Evolutionary conservation across 2,797 vertebrate species (phyloP).

Genomic region (Coregonus sp.): DNA sequence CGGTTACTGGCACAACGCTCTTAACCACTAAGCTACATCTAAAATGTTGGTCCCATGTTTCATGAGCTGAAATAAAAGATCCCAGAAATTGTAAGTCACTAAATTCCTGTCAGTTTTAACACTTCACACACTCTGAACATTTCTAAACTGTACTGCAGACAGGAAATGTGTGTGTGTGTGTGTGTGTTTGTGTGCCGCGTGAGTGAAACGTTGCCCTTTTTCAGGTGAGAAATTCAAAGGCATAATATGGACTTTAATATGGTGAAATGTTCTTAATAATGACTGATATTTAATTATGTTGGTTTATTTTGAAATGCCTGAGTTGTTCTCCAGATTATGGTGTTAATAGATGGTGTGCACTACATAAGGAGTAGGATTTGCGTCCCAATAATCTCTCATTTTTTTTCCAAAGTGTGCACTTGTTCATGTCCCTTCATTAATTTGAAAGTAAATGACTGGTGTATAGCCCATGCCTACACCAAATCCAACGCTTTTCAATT

Average conservation of each 20-base stretch:
- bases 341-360: not conserved
- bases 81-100: conserved; percentile 9
- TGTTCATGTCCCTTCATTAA: too few species aligned
- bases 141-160: not conserved
- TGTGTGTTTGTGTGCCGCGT: not conserved
- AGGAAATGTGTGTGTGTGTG: conserved; percentile 23
- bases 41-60: too few species aligned
- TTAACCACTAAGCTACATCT: too few species aligned
- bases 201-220: conserved; percentile 52
- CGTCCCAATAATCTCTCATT: not conserved
- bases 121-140: conserved; percentile 44
- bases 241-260: conserved; percentile 45
- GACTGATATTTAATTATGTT: conserved; percentile 55
- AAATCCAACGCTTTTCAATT: too few species aligned
- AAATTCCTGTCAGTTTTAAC: conserved; percentile 36
- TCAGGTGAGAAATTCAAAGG: conserved; percentile 50
- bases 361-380: not conserved
- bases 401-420: not conserved
- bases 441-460: too few species aligned
- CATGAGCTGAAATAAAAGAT: too few species aligned
- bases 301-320: conserved; percentile 13
- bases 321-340: not conserved
- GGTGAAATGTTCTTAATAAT: conserved; percentile 65
- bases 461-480: too few species aligned
- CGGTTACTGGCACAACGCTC: too few species aligned